A percentile compares a stretch with the other conserved stretches of the same genome.
Conservation (phyloP, 2,113 vertebrate species). For the Origma solitaria region DNA sequence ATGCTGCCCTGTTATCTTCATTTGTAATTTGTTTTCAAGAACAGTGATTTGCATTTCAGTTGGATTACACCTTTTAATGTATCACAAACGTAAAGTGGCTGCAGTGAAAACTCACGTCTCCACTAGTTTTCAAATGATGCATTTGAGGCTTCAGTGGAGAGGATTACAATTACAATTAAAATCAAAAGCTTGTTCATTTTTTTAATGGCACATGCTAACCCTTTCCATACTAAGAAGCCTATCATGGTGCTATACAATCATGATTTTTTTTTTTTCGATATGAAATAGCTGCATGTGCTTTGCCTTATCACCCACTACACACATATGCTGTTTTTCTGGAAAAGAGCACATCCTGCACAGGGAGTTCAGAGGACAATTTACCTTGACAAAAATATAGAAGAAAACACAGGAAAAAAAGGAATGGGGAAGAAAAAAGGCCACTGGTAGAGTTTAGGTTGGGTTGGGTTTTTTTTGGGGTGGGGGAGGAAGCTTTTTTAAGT, state of each 20-base stretch:
- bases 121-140: conserved; percentile 78
- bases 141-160: conserved; percentile 84
- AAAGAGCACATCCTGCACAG: neutral
- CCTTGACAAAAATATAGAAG: neutral
- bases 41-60: conserved; percentile 95
- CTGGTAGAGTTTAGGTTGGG: neutral
- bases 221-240: conserved; percentile 68
- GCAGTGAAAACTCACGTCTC: conserved; percentile 70
- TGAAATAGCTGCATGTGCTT: neutral
- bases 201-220: conserved; percentile 73
- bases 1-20: conserved; percentile 80
- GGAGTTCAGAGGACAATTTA: neutral
- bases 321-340: neutral
- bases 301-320: neutral
- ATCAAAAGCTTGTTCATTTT: conserved; percentile 78
- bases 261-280: neutral
- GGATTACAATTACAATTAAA: conserved; percentile 90
- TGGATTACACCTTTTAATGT: conserved; percentile 91
- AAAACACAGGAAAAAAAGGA: neutral
- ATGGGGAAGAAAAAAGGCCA: neutral
- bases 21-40: conserved; percentile 91
- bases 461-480: rapidly evolving
- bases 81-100: conserved; percentile 74
- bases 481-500: rapidly evolving
- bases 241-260: neutral